These are phyloP conservation scores for Danio kyathit DNA, from an alignment of 2,797 vertebrate species.

Conservation along the genomic window DNA sequence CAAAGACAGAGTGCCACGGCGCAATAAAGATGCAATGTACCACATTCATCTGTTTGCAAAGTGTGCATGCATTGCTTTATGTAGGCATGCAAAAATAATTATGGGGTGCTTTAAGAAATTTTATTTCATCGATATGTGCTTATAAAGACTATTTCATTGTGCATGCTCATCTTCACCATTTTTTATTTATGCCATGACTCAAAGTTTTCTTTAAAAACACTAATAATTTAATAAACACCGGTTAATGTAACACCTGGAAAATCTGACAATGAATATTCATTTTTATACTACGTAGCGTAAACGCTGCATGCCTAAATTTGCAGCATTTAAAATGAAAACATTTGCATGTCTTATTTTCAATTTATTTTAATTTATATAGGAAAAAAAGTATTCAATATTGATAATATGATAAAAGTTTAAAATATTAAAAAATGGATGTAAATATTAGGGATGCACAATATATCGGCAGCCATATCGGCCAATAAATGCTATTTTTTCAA, in stretches of 20 bases:
- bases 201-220: not conserved
- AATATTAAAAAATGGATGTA: no score
- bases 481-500: no score
- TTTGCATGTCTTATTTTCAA: no score
- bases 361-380: no score
- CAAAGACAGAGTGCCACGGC: conserved; percentile 46
- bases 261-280: not conserved
- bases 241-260: not conserved
- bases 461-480: no score
- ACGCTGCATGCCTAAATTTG: no score
- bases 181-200: not conserved
- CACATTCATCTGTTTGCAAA: conserved; percentile 9
- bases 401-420: no score
- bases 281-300: not conserved
- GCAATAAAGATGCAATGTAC: conserved; percentile 38
- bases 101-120: not conserved
- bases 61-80: conserved; percentile 8
- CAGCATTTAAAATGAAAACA: no score
- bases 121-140: not conserved
- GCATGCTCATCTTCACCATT: not conserved
- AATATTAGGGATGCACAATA: no score
- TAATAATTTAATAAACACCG: not conserved
- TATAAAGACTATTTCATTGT: not conserved
- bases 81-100: conserved; percentile 9
- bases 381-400: no score